phyloP scores from a whole-genome alignment of 1,140 invertebrate species.

The Drosophila elegans region DNA sequence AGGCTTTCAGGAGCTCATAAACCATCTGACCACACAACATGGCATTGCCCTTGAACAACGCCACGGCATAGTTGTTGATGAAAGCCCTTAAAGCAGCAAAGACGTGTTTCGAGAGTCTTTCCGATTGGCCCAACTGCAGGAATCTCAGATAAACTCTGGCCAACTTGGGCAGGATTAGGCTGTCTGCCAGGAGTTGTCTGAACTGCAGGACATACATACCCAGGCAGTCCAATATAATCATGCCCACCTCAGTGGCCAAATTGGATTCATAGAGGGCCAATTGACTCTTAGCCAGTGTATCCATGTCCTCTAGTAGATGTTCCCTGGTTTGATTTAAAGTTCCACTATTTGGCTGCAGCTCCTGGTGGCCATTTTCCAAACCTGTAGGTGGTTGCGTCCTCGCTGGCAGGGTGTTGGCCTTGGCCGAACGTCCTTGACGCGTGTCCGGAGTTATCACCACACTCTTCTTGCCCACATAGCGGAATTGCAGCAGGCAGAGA shows the following conservation, averaged over 20 bases:
- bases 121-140: conserved; percentile 95
- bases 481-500: conserved; percentile 92
- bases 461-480: conserved; percentile 93
- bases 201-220: conserved; percentile 94
- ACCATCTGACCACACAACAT: conserved; percentile 93
- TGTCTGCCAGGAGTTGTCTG: conserved; percentile 89
- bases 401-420: conserved; percentile 63
- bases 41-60: conserved; percentile 93
- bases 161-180: conserved; percentile 91
- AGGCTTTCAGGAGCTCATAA: conserved; percentile 92
- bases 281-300: conserved; percentile 62
- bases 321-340: conserved; percentile 87
- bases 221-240: conserved; percentile 93
- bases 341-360: conserved; percentile 86
- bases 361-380: conserved; percentile 88
- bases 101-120: conserved; percentile 94
- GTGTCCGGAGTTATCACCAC: conserved; percentile 86
- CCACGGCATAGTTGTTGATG: conserved; percentile 94
- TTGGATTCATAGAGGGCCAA: conserved; percentile 91
- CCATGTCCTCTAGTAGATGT: conserved; percentile 85
- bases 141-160: conserved; percentile 94
- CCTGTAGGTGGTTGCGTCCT: conserved; percentile 41
- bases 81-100: conserved; percentile 96
- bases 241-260: conserved; percentile 94
- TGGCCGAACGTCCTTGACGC: conserved; percentile 27